phyloP scores from a whole-genome alignment of 2,888 invertebrate species.

The Hylaea fasciaria region DNA sequence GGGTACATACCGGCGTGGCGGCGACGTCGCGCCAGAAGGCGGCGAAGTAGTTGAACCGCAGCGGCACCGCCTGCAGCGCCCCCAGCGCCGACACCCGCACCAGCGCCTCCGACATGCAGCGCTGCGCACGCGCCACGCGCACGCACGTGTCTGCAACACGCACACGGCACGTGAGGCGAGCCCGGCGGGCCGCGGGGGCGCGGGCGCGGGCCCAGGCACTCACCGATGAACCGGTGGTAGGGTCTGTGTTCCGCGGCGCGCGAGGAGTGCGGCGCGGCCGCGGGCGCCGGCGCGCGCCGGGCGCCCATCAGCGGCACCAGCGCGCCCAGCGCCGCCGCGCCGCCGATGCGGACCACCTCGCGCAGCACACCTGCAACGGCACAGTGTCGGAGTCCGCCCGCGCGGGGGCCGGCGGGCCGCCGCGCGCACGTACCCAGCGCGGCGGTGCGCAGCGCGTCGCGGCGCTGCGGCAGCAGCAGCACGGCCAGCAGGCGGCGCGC shows the following conservation, averaged over 20 bases:
- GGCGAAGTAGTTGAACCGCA: constrained; percentile 95
- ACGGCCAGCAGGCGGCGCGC: constrained; percentile 94
- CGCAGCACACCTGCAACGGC: constrained; percentile 84
- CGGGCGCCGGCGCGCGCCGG: constrained; percentile 59
- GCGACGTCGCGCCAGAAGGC: constrained; percentile 96
- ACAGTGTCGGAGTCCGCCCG: not conserved
- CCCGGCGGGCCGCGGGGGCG: no score
- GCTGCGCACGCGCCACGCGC: constrained; percentile 94
- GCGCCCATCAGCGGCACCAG: constrained; percentile 94
- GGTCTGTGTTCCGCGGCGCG: constrained; percentile 93
- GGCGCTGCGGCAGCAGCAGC: constrained; percentile 91
- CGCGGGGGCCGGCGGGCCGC: no score
- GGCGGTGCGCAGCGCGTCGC: constrained; percentile 27
- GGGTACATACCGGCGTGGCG: constrained; percentile 86
- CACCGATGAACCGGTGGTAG: constrained; percentile 95
- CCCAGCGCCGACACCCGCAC: constrained; percentile 95
- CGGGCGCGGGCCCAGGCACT: no score
- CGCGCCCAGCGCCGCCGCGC: constrained; percentile 91
- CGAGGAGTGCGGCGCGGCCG: constrained; percentile 75
- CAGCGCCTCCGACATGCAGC: constrained; percentile 93
- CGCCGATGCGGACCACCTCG: constrained; percentile 91
- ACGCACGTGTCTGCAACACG: constrained; percentile 82
- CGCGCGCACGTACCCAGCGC: constrained; percentile 26
- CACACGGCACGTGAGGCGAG: no score
- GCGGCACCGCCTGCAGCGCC: constrained; percentile 95